Evolutionary conservation across 2,113 vertebrate genomes (phyloP), one percentile per base, ranked within the genome.

Genomic region (Hyla sarda): DNA sequence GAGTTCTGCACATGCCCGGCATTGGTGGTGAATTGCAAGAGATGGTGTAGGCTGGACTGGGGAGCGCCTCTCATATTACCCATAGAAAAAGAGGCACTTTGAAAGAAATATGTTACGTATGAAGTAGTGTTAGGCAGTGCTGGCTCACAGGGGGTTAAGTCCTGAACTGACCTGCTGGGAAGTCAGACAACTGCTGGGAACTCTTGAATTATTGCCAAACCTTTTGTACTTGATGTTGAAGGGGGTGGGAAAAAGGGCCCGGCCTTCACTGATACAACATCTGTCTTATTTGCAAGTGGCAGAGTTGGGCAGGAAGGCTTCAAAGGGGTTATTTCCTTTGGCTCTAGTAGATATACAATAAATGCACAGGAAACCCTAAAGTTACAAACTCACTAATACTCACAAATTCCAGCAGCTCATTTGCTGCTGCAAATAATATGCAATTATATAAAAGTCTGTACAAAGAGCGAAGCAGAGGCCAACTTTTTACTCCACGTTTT

Each of bases 171-270:
- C 83, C 83, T 85, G 83, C 83, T 85, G 74, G 74, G 83, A 85
- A 85, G 83, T 85, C 83, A 84, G 72, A 75, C 83, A 84, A 84
- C 72, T 84, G 83, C 83, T 84, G 54, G 83, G 83, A 84, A 84
- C 54, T 84, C 83, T 84, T 84, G 83, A 84, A 76, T 41, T 50
- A 16, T 60, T 84, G 83, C 83, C 83, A 84, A 84, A 84, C 83
- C 83, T 74, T 84, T 84, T 84, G 83, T 84, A 84, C 83, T 84
- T 76, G 56, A 77, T 84, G 83, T 77, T 41, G 28, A 79, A 73
- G 85, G 16, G 85, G 78, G 78, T 34, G 79, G 71, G 37, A 23
- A 82, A 82, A 65, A 52, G 60, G 73, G 56, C 8, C 17, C n/a
- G 47, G 79, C 74, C 74, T 69, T 78, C 83, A 52, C 73, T 78